Base-by-base conservation (phyloP, 1,140 invertebrate genomes). In the Bathynomus jamesi region DNA sequence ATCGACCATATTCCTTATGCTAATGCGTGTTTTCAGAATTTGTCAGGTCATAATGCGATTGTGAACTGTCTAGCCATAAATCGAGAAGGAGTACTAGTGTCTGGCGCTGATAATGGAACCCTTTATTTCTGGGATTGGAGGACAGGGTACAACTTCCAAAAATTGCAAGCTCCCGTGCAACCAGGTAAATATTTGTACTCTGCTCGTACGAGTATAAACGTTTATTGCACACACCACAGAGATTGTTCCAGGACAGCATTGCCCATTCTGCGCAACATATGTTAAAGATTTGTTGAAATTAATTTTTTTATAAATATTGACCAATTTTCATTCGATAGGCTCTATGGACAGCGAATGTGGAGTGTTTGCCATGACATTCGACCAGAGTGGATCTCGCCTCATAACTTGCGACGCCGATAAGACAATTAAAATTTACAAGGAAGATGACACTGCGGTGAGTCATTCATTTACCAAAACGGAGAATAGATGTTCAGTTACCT, bases 41-140 rank as follows among this genome's bases (percentile, higher is more conserved):
- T 99, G 46, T 90, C 91, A 0, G 97, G 97, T 0, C 98, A 99
- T 80, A 99, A 97, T 83, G 91, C 96, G 0, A 99, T 99, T 73
- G 89, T 99, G 0, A 99, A 99, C 82, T 95, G 95, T 78, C 85
- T 99, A 80, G 95, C 93, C 8, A 88, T 95, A 0, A 99, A 99
- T 84, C 85, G 87, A n/a, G 95, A 98, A 78, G 94, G 95, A 0
- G 96, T 99, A 28, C 83, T 99, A 3, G 96, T 99, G 3, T 99
- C 96, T 29, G 97, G 96, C 64, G 97, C 94, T 67, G 97, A 99
- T 81, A 99, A 99, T 84, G 98, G 98, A n/a, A 96, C 95, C 8
- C 87, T 99, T 85, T 89, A 93, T 81, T 93, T 96, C 78, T 99
- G 96, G 97, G 97, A 99, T 83, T 99, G 97, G 96, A 88, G 92